Evolutionary conservation across 2,797 vertebrate species (phyloP).

Genomic region (Sphenopsis melanotis): DNA sequence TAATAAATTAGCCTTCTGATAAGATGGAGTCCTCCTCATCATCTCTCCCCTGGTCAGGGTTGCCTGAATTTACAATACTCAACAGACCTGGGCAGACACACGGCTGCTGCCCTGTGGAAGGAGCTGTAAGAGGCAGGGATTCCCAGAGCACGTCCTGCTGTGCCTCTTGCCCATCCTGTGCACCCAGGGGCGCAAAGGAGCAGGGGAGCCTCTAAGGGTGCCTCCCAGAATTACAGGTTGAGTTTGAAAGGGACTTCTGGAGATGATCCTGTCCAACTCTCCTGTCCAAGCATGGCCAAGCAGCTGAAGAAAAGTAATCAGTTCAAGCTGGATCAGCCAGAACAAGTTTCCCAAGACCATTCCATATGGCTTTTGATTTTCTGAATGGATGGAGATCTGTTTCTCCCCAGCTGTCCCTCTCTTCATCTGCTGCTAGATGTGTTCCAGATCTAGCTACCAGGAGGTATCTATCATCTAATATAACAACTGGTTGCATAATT

Average conservation of each 20-base stretch:
- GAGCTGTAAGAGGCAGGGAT: not conserved
- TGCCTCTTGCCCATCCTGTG: not conserved
- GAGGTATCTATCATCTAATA: not conserved
- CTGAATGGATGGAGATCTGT: not conserved
- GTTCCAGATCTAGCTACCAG: not conserved
- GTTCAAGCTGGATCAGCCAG: not conserved
- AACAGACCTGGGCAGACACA: not conserved
- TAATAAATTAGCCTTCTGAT: not conserved
- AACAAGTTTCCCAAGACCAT: not conserved
- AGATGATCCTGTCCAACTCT: not conserved
- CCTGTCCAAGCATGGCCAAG: not conserved
- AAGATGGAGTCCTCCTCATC: not conserved
- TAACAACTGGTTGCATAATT: not conserved
- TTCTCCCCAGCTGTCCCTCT: not conserved
- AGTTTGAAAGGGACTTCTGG: not conserved
- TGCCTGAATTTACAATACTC: not conserved
- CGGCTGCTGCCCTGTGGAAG: not conserved
- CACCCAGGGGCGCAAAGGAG: not conserved
- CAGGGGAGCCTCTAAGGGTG: rapidly evolving
- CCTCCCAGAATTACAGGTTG: not conserved
- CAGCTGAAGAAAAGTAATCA: not conserved
- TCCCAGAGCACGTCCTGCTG: not conserved
- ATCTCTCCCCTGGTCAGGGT: not conserved
- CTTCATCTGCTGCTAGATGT: not conserved
- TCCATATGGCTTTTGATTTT: not conserved